Evolutionary conservation across 2,113 vertebrate genomes (phyloP).

Genomic region (Manacus vitellinus): DNA sequence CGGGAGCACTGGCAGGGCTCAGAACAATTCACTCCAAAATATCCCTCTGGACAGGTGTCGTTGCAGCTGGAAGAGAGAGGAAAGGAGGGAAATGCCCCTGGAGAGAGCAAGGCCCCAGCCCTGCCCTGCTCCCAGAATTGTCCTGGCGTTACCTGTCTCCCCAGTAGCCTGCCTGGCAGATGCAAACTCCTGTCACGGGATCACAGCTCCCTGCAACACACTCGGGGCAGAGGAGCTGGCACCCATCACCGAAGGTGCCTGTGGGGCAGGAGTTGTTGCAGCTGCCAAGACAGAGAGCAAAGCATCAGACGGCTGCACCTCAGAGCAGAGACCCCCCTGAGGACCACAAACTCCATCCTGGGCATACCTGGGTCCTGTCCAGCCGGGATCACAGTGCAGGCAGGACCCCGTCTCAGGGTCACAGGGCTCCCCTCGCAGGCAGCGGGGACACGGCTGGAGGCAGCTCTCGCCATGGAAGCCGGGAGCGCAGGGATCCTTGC

Average conservation of each 20-base stretch:
- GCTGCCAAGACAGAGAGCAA: constrained; percentile 54
- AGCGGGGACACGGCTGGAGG: constrained; percentile 79
- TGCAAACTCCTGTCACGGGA: constrained; percentile 84
- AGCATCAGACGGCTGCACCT: fast-evolving
- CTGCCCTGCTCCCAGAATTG: neutral
- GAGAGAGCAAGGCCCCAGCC: fast-evolving
- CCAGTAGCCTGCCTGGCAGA: constrained; percentile 86
- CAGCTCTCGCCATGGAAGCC: constrained; percentile 85
- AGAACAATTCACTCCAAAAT: constrained; percentile 89
- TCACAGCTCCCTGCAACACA: constrained; percentile 87
- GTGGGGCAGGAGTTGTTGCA: constrained; percentile 81
- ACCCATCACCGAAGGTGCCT: constrained; percentile 84
- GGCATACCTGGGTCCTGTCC: constrained; percentile 82
- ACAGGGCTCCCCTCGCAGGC: constrained; percentile 78
- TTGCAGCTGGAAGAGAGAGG: constrained; percentile 84
- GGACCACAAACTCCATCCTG: fast-evolving
- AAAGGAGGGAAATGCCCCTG: neutral
- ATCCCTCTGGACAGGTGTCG: constrained; percentile 80
- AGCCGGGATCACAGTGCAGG: constrained; percentile 82
- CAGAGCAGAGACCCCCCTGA: fast-evolving
- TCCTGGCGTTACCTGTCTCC: constrained; percentile 81
- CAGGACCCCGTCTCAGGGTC: constrained; percentile 81
- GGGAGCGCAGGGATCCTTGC: constrained; percentile 75
- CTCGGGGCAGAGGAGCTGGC: constrained; percentile 76
- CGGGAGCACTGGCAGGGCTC: constrained; percentile 79